Evolutionary conservation across 2,888 invertebrate species (phyloP).

Genomic region (Troglohyphantes excavatus): DNA sequence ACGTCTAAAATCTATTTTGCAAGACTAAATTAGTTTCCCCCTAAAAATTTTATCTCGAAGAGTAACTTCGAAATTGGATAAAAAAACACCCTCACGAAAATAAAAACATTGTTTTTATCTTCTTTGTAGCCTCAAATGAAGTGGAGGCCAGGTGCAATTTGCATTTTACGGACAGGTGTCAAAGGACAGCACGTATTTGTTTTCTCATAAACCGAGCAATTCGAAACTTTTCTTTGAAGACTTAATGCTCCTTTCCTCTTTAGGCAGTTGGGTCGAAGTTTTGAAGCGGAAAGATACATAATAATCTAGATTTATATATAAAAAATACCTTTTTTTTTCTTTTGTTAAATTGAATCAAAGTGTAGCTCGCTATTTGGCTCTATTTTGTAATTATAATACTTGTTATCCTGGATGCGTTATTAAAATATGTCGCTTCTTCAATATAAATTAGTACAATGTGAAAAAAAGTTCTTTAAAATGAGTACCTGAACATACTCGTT

Average conservation of each 20-base stretch:
- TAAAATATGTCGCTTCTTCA: too few species aligned
- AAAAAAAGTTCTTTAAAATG: too few species aligned
- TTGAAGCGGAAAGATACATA: too few species aligned
- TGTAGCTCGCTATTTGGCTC: too few species aligned
- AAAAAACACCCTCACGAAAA: neutral
- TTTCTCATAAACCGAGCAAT: constrained; percentile 11
- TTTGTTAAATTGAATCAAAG: too few species aligned
- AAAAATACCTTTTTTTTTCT: too few species aligned
- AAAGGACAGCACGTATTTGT: constrained; percentile 39
- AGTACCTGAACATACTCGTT: too few species aligned
- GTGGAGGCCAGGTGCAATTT: neutral
- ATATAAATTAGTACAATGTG: too few species aligned
- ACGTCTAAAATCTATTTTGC: neutral
- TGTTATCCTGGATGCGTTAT: too few species aligned
- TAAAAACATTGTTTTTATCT: neutral
- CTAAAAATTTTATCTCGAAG: neutral
- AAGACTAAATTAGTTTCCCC: neutral
- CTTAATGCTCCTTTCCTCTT: neutral
- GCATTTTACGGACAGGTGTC: constrained; percentile 35
- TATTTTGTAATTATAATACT: too few species aligned
- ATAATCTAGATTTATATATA: too few species aligned
- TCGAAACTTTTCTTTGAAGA: neutral
- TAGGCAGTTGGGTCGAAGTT: neutral
- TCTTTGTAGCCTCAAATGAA: neutral
- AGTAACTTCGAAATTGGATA: neutral